Conservation (phyloP, 1,140 invertebrate species). For the Antheraea mylitta region DNA sequence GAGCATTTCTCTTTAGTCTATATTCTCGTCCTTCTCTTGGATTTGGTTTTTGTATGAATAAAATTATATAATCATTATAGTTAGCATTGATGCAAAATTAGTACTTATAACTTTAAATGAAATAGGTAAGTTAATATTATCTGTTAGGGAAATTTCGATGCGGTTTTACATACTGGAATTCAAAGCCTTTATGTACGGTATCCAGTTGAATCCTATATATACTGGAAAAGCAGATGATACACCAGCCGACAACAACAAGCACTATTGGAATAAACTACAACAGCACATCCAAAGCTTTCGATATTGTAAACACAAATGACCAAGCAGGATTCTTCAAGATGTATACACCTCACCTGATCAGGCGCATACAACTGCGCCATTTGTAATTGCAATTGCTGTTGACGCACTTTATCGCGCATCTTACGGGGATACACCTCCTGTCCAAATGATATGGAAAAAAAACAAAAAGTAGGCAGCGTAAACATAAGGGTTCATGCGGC, state of each 20-base stretch:
- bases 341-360: slow-evolving; percentile 73
- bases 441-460: slow-evolving; percentile 77
- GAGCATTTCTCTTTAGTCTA: background rate
- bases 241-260: slow-evolving; percentile 53
- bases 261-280: slow-evolving; percentile 57
- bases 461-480: slow-evolving; percentile 76
- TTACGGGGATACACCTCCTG: slow-evolving; percentile 85
- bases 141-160: slow-evolving; percentile 3
- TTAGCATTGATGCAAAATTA: slow-evolving; percentile 12
- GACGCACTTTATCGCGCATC: slow-evolving; percentile 85
- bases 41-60: background rate
- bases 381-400: slow-evolving; percentile 78
- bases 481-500: slow-evolving; percentile 73
- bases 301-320: slow-evolving; percentile 46
- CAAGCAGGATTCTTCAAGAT: slow-evolving; percentile 67
- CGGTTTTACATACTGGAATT: background rate
- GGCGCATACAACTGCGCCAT: slow-evolving; percentile 77
- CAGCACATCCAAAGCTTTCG: slow-evolving; percentile 75
- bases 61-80: slow-evolving; percentile 3
- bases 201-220: background rate
- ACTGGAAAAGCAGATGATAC: slow-evolving; percentile 6
- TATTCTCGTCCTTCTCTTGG: background rate
- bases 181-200: background rate
- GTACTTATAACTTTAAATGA: slow-evolving; percentile 6
- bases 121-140: slow-evolving; percentile 11